Evolutionary conservation across 2,113 vertebrate species (phyloP), one percentile per base, ranked within the genome.

Genomic region (Pedionomus torquatus): DNA sequence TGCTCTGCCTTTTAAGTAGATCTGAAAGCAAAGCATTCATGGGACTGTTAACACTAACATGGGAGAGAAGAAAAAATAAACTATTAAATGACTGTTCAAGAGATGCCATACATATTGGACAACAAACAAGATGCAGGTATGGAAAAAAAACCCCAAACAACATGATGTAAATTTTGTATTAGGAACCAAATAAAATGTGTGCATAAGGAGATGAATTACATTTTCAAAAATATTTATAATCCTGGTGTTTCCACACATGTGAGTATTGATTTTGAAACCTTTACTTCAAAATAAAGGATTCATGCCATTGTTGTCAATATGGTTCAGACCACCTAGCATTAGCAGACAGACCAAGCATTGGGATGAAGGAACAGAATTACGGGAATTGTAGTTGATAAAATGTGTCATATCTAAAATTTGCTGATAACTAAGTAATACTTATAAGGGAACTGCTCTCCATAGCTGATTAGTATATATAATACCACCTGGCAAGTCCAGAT

Each of bases 401-500:
- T 84, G 57, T 55, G 57, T 43, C 13, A 3, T 44, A 84, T 68
- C 15, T 24, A 13, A 91, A 92, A 35, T 66, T 81, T 92, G 15
- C 24, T 79, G 35, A 25, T 37, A 71, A 75, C 20, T 39, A 75
- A 75, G 8, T 64, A 60, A 64, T 55, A 37, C 10, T 66, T 17
- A 61, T 81, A 74, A 70, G 49, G 31, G 54, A 83, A 41, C 15
- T 39, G 12, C 26, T 64, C 6, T 64, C 65, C 23, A 5, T 17
- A 75, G 48, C 14, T 87, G 43, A 79, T 79, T 84, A 64, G 28
- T 82, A 21, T 71, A 20, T 52, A 43, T 78, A 89, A 28, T 55
- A 65, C 35, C 77, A 89, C 35, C 81, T 95, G 95, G 77, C 12
- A 87, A 55, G 48, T 69, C 84, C 91, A 94, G 81, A 78, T 65